Base-by-base conservation (phyloP, 2,797 vertebrate species). In the Dendrocincla tyrannina region DNA sequence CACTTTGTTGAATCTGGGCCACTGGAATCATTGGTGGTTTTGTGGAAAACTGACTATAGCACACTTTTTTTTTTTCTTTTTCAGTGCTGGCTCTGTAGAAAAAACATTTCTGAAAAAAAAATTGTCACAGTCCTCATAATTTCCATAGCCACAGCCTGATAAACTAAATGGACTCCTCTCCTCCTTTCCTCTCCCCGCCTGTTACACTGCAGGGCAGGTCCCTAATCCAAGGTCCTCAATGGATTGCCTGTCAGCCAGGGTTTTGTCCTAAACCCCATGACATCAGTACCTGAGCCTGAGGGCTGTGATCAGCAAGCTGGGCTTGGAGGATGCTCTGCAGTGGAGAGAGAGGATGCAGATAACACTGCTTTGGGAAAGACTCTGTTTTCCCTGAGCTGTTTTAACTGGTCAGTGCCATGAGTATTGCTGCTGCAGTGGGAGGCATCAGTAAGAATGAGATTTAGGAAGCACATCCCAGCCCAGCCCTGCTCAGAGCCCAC, bases 261-360 rank as follows among this genome's bases (percentile, higher is more conserved):
- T 24, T 73, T 76, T 47, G 24, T 30, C 37, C 33, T 67, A 42
- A 81, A 50, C 19, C 13, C 53, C 53, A 33, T 33, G 53, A 32
- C 17, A 42, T 3, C 33, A 15, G 32, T 11, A 15, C 19, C 33
- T 47, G 27, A 81, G 59, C 49, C 58, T 67, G 50, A 28, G 58
- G 32, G 35, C 64, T 59, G 32, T 25, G 27, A 37, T 53, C 59
- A 35, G 56, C 42, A 24, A 7, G 6, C 3, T 9, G 27, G 12
- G 20, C 32, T 80, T 0, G 1, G n/a, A 19, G 27, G 47, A 6
- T 46, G 1, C 23, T 15, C 49, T 41, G 42, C 2, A 1, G 12
- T 30, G 39, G 53, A 35, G 25, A 86, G 63, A 28, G 27, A 53
- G 39, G 55, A 27, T 41, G n/a, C 33, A 58, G 67, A 44, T 44